Base-by-base conservation (phyloP, 2,113 vertebrate genomes). In the Tympanuchus pallidicinctus region DNA sequence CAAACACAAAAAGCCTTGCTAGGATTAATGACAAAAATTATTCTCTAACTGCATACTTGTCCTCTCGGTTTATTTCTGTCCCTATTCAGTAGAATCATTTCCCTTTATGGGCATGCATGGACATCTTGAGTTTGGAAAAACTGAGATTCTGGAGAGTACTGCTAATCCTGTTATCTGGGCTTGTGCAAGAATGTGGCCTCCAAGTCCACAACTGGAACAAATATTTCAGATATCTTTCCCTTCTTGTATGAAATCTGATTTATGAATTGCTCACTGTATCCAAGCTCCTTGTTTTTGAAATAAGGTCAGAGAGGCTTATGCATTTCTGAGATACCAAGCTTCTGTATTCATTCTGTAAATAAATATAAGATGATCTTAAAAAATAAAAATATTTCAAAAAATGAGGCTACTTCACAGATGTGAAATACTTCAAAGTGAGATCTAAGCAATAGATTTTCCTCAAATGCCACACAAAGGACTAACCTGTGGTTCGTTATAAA, bases 31-130 rank as follows among this genome's bases (percentile, higher is more conserved):
- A 64, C 42, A 69, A 64, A 69, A 43, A 52, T 69, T 78, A 69
- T 14, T 13, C 16, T 84, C 30, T 32, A 18, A 4, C 19, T 65
- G 14, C 4, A 70, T 48, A 30, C 38, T 80, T 59, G 14, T 47
- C 7, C 25, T 54, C 7, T 34, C 22, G 45, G 20, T n/a, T 47
- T 38, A 48, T n/a, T 7, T 72, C 52, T 69, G 10, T 20, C 9
- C 20, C 56, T 24, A 4, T 66, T 60, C 17, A 42, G 59, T 77
- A 66, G 15, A 70, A 59, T 36, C 16, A 8, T 8, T 42, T 73
- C 40, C 15, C 30, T 82, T 76, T 65, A 18, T 43, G 4, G 3
- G 17, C 1, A 4, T 21, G 19, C 24, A 54, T 15, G 1, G 1
- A 10, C 13, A 48, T 66, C 22, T 76, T 30, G 24, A 4, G 71